Base-by-base conservation (phyloP, 2,113 vertebrate species). In the Barbus barbus region DNA sequence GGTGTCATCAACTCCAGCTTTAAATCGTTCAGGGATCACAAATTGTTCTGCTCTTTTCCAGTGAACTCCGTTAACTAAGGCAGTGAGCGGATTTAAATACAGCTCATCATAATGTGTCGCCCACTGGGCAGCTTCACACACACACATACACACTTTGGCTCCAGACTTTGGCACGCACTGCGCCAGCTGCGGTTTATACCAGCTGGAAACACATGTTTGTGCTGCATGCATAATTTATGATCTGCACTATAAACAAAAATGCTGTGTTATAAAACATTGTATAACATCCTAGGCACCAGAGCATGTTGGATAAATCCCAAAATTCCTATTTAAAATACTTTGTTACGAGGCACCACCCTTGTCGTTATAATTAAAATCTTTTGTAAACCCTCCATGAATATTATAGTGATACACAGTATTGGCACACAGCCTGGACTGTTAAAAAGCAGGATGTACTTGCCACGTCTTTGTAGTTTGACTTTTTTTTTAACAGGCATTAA, bases 1-100 rank as follows among this genome's bases (percentile, higher is more conserved):
- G 18, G 18, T 33, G 44, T 83, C 41, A 26, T 36, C 18, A 9
- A 46, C 75, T 82, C 24, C 31, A 58, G 46, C 18, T 71, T 9
- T 38, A n/a, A n/a, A n/a, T n/a, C n/a, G n/a, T 22, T 71, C 46
- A 75, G 67, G 56, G 28, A 76, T 44, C 26, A 51, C 26, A 28
- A 24, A 11, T 80, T 80, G 75, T 36, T 28, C 56, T 31, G 65
- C 26, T 16, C 31, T n/a, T 73, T 48, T 38, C 60, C 24, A 80
- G 20, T 38, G 31, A 53, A 53, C 51, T 53, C 4, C 16, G 20
- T 48, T n/a, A 53, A 53, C 51, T 53, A 12, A 22, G 41, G 20
- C 4, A 11, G 28, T 2, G 18, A 61, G 69, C n/a, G 0, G 22
- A 63, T 61, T 87, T 78, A 87, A 82, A 87, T 78, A 84, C 61